phyloP scores from a whole-genome alignment of 2,113 vertebrate species.

The Chionomys nivalis region DNA sequence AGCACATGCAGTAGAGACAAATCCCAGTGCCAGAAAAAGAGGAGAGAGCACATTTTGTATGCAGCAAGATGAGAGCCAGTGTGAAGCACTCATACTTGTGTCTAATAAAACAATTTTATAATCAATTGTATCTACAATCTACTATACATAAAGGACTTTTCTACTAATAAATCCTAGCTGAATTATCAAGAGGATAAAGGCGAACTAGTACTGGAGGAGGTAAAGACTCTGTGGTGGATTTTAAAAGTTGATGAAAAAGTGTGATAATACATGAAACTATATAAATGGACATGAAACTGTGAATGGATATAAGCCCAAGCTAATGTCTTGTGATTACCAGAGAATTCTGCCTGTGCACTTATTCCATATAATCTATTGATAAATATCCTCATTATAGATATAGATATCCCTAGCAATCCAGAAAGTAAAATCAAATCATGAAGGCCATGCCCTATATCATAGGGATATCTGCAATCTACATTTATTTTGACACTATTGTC shows the following conservation, averaged over 20 bases:
- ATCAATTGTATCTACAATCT: background rate
- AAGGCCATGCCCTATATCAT: no score
- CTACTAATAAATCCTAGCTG: background rate
- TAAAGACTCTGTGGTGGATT: background rate
- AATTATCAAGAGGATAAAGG: background rate
- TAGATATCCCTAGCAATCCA: background rate
- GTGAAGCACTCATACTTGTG: background rate
- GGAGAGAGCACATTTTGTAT: background rate
- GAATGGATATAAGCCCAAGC: background rate
- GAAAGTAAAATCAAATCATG: background rate
- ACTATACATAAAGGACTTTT: background rate
- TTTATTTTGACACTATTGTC: background rate
- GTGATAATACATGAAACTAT: background rate
- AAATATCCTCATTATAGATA: background rate
- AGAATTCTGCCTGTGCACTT: background rate
- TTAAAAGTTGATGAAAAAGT: background rate
- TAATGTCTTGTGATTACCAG: background rate
- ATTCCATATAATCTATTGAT: background rate
- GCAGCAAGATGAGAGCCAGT: background rate
- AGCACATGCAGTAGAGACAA: no score
- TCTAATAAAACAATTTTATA: slow-evolving; percentile 30
- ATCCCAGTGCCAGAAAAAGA: background rate
- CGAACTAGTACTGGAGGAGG: background rate
- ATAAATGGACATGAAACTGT: background rate
- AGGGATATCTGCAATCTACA: background rate